Conservation (phyloP, 2,797 vertebrate genomes). For the Darevskia mixta region DNA sequence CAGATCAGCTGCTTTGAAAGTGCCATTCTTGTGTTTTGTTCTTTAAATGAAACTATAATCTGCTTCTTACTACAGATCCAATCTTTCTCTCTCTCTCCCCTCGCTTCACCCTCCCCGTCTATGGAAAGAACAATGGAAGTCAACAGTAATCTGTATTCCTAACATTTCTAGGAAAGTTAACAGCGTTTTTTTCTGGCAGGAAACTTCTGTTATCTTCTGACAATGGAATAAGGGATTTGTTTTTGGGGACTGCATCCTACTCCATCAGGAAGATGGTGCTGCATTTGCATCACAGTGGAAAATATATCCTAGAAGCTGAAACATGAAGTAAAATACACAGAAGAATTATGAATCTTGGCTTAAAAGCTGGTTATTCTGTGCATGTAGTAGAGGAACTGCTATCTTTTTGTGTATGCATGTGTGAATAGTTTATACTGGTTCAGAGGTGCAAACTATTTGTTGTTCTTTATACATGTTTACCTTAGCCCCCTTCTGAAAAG, state of each 20-base stretch:
- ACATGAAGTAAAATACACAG: background rate
- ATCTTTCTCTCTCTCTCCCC: rapidly evolving
- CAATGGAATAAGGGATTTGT: conserved; percentile 44
- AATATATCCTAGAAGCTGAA: background rate
- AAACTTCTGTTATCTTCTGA: conserved; percentile 20
- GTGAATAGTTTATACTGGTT: background rate
- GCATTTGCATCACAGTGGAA: background rate
- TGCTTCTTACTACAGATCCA: background rate
- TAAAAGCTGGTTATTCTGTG: background rate
- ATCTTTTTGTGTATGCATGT: background rate
- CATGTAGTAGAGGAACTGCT: background rate
- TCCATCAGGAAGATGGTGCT: conserved; percentile 43
- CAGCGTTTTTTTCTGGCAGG: background rate
- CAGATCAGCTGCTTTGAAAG: conserved; percentile 53
- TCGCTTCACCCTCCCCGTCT: background rate
- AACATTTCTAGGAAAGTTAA: background rate
- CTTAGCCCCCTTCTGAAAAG: background rate
- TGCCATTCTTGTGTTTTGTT: conserved; percentile 14
- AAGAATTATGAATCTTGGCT: background rate
- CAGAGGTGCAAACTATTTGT: background rate
- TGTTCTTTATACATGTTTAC: background rate
- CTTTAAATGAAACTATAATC: conserved; percentile 34
- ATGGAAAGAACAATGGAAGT: conserved; percentile 26
- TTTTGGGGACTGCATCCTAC: conserved; percentile 36
- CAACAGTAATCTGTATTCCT: conserved; percentile 29